phyloP scores from a whole-genome alignment of 2,888 invertebrate genomes.

The Aphodius granarius region DNA sequence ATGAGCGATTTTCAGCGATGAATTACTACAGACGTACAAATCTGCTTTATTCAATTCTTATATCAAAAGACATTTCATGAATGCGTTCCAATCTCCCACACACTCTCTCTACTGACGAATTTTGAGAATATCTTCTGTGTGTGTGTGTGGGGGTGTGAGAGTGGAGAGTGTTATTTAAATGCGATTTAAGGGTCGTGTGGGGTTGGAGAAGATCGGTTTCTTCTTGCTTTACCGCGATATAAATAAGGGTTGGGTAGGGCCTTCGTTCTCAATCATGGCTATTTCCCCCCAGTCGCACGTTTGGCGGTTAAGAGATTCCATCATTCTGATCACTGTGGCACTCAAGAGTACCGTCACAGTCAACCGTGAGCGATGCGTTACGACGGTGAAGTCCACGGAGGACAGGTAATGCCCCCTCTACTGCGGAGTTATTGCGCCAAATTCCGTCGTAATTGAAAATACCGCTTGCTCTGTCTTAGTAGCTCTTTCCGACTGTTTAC shows the following conservation, averaged over 20 bases:
- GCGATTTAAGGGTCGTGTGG: background rate
- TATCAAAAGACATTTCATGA: too few relatives aligned
- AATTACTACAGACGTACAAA: too few relatives aligned
- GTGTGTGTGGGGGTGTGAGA: too few relatives aligned
- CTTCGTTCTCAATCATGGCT: slow-evolving; percentile 55
- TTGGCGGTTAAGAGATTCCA: slow-evolving; percentile 57
- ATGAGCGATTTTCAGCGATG: too few relatives aligned
- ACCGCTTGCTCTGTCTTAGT: background rate
- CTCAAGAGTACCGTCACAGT: slow-evolving; percentile 54
- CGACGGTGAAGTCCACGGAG: slow-evolving; percentile 29
- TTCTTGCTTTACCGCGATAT: slow-evolving; percentile 20
- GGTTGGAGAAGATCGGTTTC: slow-evolving; percentile 16
- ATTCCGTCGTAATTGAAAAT: slow-evolving; percentile 23
- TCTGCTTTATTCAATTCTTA: too few relatives aligned
- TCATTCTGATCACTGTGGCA: slow-evolving; percentile 56
- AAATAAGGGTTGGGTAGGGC: slow-evolving; percentile 33
- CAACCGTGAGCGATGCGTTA: slow-evolving; percentile 37
- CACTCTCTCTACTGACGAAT: too few relatives aligned
- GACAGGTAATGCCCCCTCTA: slow-evolving; percentile 37
- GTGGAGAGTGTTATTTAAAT: slow-evolving; percentile 11
- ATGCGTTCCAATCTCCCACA: too few relatives aligned
- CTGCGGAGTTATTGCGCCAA: slow-evolving; percentile 17
- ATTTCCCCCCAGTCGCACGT: slow-evolving; percentile 55
- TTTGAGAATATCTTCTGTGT: too few relatives aligned
- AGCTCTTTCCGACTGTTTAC: background rate